Evolutionary conservation across 2,888 invertebrate genomes (phyloP).

Genomic region (Hofmannophila pseudospretella): DNA sequence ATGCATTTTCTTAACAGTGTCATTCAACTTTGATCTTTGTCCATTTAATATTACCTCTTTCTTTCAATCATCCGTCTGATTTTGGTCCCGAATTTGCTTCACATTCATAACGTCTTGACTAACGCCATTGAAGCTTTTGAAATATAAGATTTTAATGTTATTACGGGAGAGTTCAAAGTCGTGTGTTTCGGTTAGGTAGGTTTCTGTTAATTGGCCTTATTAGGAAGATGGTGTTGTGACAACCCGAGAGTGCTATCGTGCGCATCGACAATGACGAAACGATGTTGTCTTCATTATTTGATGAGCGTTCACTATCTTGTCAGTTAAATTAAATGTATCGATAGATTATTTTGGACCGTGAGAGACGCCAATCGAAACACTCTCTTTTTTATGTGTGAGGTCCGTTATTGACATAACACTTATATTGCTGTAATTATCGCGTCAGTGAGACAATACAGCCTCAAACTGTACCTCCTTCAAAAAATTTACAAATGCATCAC

Average conservation of each 20-base stretch:
- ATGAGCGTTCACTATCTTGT: slow-evolving; percentile 77
- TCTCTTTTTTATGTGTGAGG: slow-evolving; percentile 63
- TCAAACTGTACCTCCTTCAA: background rate
- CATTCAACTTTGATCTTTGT: slow-evolving; percentile 76
- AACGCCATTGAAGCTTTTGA: slow-evolving; percentile 21
- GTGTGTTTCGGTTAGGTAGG: slow-evolving; percentile 35
- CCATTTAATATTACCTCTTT: slow-evolving; percentile 53
- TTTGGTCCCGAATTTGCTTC: slow-evolving; percentile 42
- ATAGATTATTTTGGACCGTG: slow-evolving; percentile 74
- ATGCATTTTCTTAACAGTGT: slow-evolving; percentile 47
- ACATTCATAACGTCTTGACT: slow-evolving; percentile 40
- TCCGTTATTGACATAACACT: slow-evolving; percentile 55
- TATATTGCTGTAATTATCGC: slow-evolving; percentile 54
- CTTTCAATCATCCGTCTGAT: slow-evolving; percentile 58
- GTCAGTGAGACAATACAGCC: slow-evolving; percentile 22
- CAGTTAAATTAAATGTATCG: slow-evolving; percentile 77
- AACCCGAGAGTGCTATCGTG: slow-evolving; percentile 76
- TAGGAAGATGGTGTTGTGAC: slow-evolving; percentile 77
- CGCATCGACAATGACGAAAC: slow-evolving; percentile 78
- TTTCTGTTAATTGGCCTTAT: slow-evolving; percentile 76
- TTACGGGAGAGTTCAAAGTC: slow-evolving; percentile 50
- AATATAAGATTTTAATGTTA: slow-evolving; percentile 36
- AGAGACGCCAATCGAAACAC: slow-evolving; percentile 64
- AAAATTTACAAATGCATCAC: too few relatives aligned
- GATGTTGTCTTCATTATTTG: slow-evolving; percentile 78